These are phyloP conservation scores for Mythimna lalbum DNA, from an alignment of 2,888 invertebrate genomes.

Conservation along the genomic window DNA sequence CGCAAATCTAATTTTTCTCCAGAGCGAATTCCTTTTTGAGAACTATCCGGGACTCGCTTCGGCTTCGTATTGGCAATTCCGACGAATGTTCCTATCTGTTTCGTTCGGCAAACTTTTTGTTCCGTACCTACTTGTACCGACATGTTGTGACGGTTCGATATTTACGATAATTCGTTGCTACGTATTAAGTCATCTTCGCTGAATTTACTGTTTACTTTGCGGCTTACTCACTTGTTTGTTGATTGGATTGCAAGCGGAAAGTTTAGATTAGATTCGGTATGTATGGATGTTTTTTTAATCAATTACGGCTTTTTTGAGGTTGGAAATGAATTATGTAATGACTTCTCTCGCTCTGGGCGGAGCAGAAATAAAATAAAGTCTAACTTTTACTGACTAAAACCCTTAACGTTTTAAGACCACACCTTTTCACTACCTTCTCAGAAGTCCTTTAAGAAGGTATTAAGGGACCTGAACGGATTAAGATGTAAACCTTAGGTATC, in stretches of 20 bases:
- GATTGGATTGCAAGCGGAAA: background rate
- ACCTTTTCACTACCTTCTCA: no score
- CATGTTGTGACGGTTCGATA: conserved; percentile 49
- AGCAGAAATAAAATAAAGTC: no score
- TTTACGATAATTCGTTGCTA: conserved; percentile 56
- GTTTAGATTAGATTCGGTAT: background rate
- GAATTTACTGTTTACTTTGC: conserved; percentile 5
- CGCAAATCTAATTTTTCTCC: conserved; percentile 88
- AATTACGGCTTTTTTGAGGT: background rate
- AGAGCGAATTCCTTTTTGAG: conserved; percentile 84
- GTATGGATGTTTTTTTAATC: background rate
- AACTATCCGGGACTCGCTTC: conserved; percentile 79
- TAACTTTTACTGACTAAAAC: no score
- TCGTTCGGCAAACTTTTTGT: conserved; percentile 63
- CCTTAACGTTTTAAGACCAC: no score
- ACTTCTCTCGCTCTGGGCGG: no score
- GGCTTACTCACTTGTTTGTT: background rate
- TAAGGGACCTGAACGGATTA: background rate
- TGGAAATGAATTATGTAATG: no score
- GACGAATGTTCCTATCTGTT: conserved; percentile 66
- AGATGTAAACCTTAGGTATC: background rate
- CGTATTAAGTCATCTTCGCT: conserved; percentile 36
- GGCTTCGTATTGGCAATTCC: conserved; percentile 83
- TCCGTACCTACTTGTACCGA: conserved; percentile 44
- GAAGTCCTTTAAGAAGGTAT: no score